Evolutionary conservation across 2,113 vertebrate species (phyloP).

Genomic region (Cricetomys ansorgei): DNA sequence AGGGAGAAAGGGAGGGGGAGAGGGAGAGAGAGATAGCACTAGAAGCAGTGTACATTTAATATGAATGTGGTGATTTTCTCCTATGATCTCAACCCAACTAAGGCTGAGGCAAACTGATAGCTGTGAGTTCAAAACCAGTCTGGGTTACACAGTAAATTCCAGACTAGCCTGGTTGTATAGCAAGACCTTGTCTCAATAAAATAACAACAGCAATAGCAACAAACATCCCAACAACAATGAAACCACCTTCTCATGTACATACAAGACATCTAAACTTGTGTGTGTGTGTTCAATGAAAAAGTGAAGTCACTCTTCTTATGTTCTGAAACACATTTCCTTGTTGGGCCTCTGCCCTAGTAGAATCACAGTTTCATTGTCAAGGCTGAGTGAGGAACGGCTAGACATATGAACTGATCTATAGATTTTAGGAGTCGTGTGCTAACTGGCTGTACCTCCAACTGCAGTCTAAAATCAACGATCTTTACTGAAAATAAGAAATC

Average conservation of each 20-base stretch:
- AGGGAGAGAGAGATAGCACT: background rate
- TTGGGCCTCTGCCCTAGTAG: background rate
- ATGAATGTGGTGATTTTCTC: too few species aligned
- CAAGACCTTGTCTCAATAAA: background rate
- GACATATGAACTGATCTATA: background rate
- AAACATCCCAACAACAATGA: background rate
- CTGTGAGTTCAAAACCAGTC: background rate
- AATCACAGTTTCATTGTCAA: background rate
- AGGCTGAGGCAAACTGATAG: background rate
- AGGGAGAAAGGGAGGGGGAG: background rate
- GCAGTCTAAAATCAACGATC: slow-evolving; percentile 19
- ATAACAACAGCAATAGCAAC: background rate
- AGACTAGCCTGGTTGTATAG: background rate
- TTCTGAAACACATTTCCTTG: background rate
- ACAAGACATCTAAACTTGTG: background rate
- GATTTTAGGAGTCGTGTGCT: background rate
- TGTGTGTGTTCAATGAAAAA: background rate
- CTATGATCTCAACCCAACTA: background rate
- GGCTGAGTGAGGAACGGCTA: background rate
- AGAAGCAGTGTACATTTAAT: background rate
- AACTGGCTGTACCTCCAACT: slow-evolving; percentile 3
- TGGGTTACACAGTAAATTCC: background rate
- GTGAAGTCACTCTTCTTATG: background rate
- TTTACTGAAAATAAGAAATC: slow-evolving; percentile 28
- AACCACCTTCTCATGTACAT: background rate